A percentile compares a stretch with the other conserved stretches of the same genome.
Conservation (phyloP, 1,140 invertebrate genomes). For the Ceratina japonica region DNA sequence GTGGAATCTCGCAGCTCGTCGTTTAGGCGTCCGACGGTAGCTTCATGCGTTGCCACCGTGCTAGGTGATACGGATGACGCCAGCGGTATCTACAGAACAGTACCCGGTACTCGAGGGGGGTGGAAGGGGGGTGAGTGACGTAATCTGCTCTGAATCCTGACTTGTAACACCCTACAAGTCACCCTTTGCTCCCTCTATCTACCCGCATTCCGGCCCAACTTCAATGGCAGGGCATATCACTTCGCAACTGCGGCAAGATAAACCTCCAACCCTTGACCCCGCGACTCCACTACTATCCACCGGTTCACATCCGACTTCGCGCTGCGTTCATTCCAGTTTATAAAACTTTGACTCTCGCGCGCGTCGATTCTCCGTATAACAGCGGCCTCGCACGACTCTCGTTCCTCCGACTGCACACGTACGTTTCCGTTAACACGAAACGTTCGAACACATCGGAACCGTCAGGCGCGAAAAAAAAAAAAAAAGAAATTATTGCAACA, state of each 20-base stretch:
- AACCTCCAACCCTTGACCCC: constrained; percentile 66
- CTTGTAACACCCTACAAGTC: constrained; percentile 60
- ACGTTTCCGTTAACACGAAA: constrained; percentile 25
- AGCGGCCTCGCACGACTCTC: constrained; percentile 34
- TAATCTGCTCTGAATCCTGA: constrained; percentile 64
- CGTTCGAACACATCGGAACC: not conserved
- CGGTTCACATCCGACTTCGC: constrained; percentile 61
- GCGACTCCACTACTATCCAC: constrained; percentile 45
- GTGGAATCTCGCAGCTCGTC: no score
- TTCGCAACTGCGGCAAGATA: constrained; percentile 65
- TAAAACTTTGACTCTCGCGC: constrained; percentile 60
- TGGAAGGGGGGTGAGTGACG: constrained; percentile 53
- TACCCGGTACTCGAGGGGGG: constrained; percentile 24
- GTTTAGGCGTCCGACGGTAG: not conserved
- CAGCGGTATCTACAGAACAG: constrained; percentile 23
- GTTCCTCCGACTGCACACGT: constrained; percentile 14
- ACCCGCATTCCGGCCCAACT: constrained; percentile 56
- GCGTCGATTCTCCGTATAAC: constrained; percentile 45
- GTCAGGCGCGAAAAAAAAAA: not conserved
- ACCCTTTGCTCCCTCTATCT: constrained; percentile 38
- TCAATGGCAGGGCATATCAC: constrained; percentile 64
- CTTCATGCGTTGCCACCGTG: not conserved
- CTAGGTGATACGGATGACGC: constrained; percentile 43
- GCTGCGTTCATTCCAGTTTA: constrained; percentile 64
- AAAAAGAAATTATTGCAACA: not conserved